Percentiles rank a stretch among this genome's conserved stretches.
These are phyloP conservation scores for Heliconius hermathena DNA, from an alignment of 1,140 invertebrate species.

Conservation along the genomic window DNA sequence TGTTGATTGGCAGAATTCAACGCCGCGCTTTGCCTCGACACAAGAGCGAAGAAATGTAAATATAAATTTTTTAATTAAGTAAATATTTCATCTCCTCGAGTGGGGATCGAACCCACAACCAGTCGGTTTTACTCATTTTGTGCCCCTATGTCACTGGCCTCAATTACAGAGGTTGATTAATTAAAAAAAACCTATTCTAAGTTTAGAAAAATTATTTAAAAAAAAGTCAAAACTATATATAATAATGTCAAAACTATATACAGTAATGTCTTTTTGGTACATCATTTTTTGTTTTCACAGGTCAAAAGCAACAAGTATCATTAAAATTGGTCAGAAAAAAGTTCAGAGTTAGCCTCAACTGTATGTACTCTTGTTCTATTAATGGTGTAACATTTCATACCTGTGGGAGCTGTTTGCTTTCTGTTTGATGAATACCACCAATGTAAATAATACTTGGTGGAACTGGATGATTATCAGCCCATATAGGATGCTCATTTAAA, in stretches of 20 bases:
- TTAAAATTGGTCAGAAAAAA: not conserved
- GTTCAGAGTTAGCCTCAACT: not conserved
- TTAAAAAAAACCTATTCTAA: not conserved
- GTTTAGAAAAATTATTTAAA: not conserved
- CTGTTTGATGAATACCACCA: constrained; percentile 47
- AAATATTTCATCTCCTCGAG: no score
- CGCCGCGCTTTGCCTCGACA: no score
- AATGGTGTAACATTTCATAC: constrained; percentile 25
- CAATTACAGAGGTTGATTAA: not conserved
- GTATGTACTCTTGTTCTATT: not conserved
- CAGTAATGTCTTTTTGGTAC: not conserved
- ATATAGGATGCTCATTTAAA: constrained; percentile 52
- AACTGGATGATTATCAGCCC: not conserved
- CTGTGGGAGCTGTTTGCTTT: constrained; percentile 52
- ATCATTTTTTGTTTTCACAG: not conserved
- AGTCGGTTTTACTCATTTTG: no score
- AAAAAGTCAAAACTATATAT: not conserved
- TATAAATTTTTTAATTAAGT: no score
- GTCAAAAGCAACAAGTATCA: no score
- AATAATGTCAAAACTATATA: not conserved
- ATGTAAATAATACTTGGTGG: not conserved
- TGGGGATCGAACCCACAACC: no score
- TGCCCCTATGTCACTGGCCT: no score
- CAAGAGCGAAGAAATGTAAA: no score
- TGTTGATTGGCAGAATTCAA: no score